phyloP scores from a whole-genome alignment of 2,113 vertebrate species.

The Illadopsis cleaveri region DNA sequence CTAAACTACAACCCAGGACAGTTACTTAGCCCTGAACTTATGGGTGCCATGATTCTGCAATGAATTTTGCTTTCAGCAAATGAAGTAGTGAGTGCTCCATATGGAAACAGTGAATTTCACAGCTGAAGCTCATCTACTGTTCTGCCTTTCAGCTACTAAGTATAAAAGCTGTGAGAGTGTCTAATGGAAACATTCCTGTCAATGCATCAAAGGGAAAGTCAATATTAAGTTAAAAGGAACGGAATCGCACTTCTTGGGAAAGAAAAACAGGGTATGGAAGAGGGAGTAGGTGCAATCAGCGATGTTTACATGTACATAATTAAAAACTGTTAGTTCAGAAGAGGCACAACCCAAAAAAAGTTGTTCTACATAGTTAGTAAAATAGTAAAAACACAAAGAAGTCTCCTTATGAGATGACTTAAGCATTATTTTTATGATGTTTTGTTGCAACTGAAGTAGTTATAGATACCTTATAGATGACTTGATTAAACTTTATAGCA shows the following conservation, averaged over 20 bases:
- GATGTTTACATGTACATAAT: not conserved
- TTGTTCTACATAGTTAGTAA: not conserved
- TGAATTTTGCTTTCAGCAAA: not conserved
- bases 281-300: not conserved
- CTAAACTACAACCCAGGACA: no score
- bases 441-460: not conserved
- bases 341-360: not conserved
- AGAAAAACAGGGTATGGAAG: not conserved
- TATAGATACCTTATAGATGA: not conserved
- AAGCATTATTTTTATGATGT: not conserved
- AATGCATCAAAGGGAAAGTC: not conserved
- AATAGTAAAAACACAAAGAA: not conserved
- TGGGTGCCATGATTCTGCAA: not conserved
- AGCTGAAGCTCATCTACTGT: not conserved
- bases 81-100: not conserved
- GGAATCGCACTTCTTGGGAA: not conserved
- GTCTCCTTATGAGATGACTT: not conserved
- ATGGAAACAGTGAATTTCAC: not conserved
- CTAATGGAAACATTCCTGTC: not conserved
- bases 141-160: not conserved
- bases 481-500: not conserved
- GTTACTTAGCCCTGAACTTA: not conserved
- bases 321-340: not conserved
- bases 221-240: not conserved
- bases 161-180: not conserved